A percentile compares a stretch with the other conserved stretches of the same genome.
Conservation (phyloP, 2,113 vertebrate species). For the Myotis lucifugus region DNA sequence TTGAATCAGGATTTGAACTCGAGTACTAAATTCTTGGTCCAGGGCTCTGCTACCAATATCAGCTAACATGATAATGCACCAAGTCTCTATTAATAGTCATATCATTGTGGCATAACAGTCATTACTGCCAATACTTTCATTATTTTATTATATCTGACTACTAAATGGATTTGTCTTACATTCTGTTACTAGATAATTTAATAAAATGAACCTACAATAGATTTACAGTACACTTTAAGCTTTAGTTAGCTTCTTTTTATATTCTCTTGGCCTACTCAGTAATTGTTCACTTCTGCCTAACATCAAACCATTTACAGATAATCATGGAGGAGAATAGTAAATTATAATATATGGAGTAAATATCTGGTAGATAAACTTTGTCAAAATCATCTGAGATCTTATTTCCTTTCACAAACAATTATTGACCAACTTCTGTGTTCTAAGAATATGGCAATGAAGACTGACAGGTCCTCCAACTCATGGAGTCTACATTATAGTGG, state of each 20-base stretch:
- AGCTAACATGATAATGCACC: not conserved
- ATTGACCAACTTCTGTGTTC: not conserved
- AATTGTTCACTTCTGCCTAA: not conserved
- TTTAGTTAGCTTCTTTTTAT: not conserved
- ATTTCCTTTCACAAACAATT: not conserved
- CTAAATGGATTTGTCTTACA: not conserved
- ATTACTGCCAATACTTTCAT: not conserved
- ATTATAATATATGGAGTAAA: not conserved
- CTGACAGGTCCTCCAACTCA: not conserved
- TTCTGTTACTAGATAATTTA: not conserved
- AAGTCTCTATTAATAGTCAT: not conserved
- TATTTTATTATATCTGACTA: not conserved
- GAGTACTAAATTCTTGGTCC: not conserved
- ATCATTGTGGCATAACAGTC: not conserved
- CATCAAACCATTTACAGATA: not conserved
- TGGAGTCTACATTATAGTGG: not conserved
- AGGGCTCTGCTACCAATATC: not conserved
- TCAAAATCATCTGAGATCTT: not conserved
- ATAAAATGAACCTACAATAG: not conserved
- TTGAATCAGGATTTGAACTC: slow-evolving; percentile 27
- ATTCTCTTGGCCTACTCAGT: not conserved
- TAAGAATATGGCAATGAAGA: not conserved
- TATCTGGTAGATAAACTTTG: not conserved
- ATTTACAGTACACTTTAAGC: not conserved
- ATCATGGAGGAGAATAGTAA: not conserved